Evolutionary conservation across 2,797 vertebrate genomes (phyloP), one percentile per base, ranked within the genome.

Genomic region (Acrossocheilus fasciatus): DNA sequence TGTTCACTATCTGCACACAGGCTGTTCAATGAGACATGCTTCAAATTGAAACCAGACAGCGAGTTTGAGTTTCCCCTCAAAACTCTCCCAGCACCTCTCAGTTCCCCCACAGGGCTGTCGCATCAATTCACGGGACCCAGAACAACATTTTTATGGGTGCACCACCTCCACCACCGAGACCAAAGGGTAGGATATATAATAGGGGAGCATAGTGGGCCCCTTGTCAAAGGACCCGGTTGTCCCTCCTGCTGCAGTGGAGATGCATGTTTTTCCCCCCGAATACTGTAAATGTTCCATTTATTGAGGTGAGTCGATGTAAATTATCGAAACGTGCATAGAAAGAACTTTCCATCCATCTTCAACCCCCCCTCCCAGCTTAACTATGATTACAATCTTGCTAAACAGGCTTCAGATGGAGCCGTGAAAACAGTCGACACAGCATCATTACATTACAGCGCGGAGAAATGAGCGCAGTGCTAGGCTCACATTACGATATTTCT

Each of bases 41-140:
- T 94, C 89, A 95, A 95, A 96, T 95, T 95, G 89, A 95, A 96
- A 95, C 92, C 95, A 95, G 95, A 95, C 92, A 43, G 83, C 77
- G 75, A 74, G 85, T 91, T 86, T 88, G 85, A 83, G 87, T 83
- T 85, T 78, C 8, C 26, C 12, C 57, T 47, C 5, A 30, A 54
- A 69, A 23, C 73, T 47, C 78, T 77, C 26, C 30, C 30, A 39
- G 75, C 62, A 68, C 68, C 34, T 45, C 81, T 68, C 34, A 70
- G 36, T 85, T 82, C 26, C 72, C n/a, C 45, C 23, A n/a, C 5
- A 62, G 34, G 8, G 17, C 41, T 23, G n/a, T 39, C 4, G 4
- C 8, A 15, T 64, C 10, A 39, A 81, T 74, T 86, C 77, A 74
- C 2, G 0, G 62, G 30, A 17, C 12, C 9, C 14, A 5, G 11